Evolutionary conservation across 1,140 invertebrate species (phyloP).

Genomic region (Temnothorax curvispinosus): DNA sequence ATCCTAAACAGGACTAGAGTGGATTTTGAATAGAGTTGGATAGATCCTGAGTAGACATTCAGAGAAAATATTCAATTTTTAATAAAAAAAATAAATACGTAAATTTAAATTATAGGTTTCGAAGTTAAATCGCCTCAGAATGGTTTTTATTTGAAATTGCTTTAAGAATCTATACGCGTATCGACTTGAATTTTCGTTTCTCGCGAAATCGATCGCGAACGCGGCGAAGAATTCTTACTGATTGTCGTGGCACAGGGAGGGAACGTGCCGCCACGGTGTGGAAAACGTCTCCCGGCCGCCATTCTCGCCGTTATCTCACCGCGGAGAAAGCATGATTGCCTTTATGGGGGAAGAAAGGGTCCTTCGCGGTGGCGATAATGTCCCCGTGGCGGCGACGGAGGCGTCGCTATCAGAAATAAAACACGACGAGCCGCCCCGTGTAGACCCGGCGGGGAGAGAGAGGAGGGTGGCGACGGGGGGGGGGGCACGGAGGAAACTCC

Average conservation of each 20-base stretch:
- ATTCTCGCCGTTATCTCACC: conserved; percentile 83
- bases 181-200: conserved; percentile 16
- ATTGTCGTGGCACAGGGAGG: conserved; percentile 4
- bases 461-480: conserved; percentile 32
- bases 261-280: conserved; percentile 48
- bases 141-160: not conserved
- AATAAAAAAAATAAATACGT: not conserved
- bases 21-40: not conserved
- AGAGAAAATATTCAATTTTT: not conserved
- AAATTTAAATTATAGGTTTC: not conserved
- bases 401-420: conserved; percentile 85
- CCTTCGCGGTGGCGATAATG: conserved; percentile 85
- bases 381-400: conserved; percentile 77
- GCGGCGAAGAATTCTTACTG: conserved; percentile 26
- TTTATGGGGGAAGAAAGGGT: conserved; percentile 86
- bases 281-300: conserved; percentile 75
- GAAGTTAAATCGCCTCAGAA: not conserved
- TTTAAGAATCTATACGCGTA: not conserved
- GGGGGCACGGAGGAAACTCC: conserved; percentile 35
- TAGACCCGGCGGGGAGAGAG: conserved; percentile 37
- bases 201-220: conserved; percentile 53
- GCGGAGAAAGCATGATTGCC: conserved; percentile 85
- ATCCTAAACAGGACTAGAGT: not conserved
- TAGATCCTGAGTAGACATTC: not conserved
- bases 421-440: conserved; percentile 73